Conservation (phyloP, 2,888 invertebrate genomes). For the Perizoma flavofasciatum region DNA sequence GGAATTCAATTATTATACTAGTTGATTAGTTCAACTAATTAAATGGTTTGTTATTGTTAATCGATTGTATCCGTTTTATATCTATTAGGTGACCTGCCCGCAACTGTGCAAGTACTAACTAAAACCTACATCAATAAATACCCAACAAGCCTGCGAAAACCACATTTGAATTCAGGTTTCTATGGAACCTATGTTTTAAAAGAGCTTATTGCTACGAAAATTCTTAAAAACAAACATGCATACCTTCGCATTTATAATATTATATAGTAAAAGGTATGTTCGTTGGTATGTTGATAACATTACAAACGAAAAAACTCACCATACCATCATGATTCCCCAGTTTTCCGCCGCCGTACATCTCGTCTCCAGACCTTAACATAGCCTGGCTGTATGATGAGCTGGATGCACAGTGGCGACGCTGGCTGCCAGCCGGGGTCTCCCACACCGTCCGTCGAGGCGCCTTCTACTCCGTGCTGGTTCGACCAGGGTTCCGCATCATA, state of each 20-base stretch:
- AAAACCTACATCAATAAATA: no score
- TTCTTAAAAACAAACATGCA: no score
- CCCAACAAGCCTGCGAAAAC: no score
- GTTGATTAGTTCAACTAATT: constrained; percentile 4
- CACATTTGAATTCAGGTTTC: no score
- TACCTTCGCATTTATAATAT: no score
- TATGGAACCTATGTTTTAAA: no score
- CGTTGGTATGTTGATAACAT: background rate
- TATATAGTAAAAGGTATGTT: no score
- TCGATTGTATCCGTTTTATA: constrained; percentile 15
- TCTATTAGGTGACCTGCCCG: no score
- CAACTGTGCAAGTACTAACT: no score
- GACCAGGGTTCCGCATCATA: constrained; percentile 95
- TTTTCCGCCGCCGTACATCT: constrained; percentile 94
- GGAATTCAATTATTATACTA: constrained; percentile 5
- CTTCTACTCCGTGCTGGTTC: constrained; percentile 95
- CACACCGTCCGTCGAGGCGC: constrained; percentile 94
- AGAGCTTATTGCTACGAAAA: no score
- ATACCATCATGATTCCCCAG: constrained; percentile 71
- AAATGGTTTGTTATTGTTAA: constrained; percentile 6
- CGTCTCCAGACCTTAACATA: constrained; percentile 91
- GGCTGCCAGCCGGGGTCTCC: constrained; percentile 95
- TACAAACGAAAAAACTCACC: constrained; percentile 13
- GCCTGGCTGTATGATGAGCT: constrained; percentile 97
- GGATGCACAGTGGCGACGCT: constrained; percentile 94